Evolutionary conservation across 2,113 vertebrate species (phyloP).

Genomic region (Laticauda colubrina): DNA sequence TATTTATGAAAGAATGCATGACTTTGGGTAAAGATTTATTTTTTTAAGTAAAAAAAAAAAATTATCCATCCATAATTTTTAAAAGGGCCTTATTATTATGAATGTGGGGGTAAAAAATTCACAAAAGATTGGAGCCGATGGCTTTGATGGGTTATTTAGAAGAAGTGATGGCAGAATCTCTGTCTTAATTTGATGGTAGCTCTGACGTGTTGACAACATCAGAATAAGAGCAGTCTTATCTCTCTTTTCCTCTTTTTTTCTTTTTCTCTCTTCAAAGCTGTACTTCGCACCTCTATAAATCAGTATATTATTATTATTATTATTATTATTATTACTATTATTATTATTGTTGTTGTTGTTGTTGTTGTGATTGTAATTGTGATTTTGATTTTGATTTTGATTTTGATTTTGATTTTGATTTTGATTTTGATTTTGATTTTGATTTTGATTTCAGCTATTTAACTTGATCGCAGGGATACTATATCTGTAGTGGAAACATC

Average conservation of each 20-base stretch:
- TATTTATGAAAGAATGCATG: not conserved
- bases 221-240: not conserved
- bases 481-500: not conserved
- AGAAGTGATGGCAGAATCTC: not conserved
- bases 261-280: not conserved
- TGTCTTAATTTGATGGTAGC: not conserved
- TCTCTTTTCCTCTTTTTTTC: not conserved
- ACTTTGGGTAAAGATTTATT: not conserved
- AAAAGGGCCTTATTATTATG: not conserved
- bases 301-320: not conserved
- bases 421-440: too few species aligned
- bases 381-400: too few species aligned
- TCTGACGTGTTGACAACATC: not conserved
- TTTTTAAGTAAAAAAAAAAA: not conserved
- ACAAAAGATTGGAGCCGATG: not conserved
- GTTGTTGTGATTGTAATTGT: too few species aligned
- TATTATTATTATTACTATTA: too few species aligned
- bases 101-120: rapidly evolving
- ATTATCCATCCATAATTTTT: not conserved
- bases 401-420: too few species aligned
- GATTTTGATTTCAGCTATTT: not conserved
- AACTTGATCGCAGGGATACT: not conserved
- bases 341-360: too few species aligned
- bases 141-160: not conserved
- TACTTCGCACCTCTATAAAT: not conserved